phyloP scores from a whole-genome alignment of 1,140 invertebrate species.

The Notospermus geniculatus region DNA sequence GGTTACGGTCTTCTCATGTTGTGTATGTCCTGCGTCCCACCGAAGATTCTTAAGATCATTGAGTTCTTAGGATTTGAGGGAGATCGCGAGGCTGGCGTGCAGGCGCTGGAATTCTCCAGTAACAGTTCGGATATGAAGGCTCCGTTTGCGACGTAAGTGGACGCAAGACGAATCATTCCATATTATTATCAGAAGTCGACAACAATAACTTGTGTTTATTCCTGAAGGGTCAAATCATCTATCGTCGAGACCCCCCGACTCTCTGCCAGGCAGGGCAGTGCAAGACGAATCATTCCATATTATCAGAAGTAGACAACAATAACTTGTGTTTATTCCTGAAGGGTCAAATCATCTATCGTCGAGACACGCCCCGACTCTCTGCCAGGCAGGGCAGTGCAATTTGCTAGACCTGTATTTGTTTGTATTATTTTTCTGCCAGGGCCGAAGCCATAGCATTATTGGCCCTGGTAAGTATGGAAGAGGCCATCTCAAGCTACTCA shows the following conservation, averaged over 20 bases:
- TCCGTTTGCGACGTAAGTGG: slow-evolving; percentile 67
- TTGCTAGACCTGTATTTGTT: too few relatives aligned
- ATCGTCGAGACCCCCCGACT: not conserved
- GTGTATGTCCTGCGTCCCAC: slow-evolving; percentile 69
- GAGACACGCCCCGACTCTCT: not conserved
- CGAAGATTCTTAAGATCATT: slow-evolving; percentile 66
- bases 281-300: too few relatives aligned
- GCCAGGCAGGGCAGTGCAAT: too few relatives aligned
- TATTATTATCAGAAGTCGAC: not conserved
- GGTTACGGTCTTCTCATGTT: slow-evolving; percentile 73
- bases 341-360: not conserved
- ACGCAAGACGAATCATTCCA: too few relatives aligned
- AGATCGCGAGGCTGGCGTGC: slow-evolving; percentile 64
- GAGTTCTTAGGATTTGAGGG: slow-evolving; percentile 73
- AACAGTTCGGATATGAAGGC: slow-evolving; percentile 70
- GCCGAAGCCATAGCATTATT: too few relatives aligned
- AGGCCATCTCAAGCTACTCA: too few relatives aligned
- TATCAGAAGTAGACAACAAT: too few relatives aligned
- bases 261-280: too few relatives aligned
- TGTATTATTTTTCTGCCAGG: too few relatives aligned
- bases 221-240: not conserved
- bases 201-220: too few relatives aligned
- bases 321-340: slow-evolving; percentile 8
- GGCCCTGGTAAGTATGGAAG: too few relatives aligned
- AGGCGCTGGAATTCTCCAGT: slow-evolving; percentile 66